Base-by-base conservation (phyloP, 2,797 vertebrate genomes). In the Betta splendens region DNA sequence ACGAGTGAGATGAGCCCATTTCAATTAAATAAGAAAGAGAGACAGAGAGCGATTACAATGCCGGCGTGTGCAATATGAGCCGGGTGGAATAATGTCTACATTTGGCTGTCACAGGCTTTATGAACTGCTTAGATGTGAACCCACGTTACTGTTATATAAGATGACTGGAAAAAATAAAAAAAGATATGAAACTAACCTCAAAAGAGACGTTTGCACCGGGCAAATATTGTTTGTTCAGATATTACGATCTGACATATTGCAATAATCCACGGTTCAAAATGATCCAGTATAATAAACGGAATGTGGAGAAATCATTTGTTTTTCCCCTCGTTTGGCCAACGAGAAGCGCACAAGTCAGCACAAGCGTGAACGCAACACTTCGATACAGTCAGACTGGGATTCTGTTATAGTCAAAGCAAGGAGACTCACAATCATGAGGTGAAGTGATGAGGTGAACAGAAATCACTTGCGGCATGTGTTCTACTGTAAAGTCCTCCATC, bases 21-120 rank as follows among this genome's bases (percentile, higher is more conserved):
- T 33, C 85, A 84, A 86, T 88, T 80, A 65, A 85, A 85, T 84
- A 75, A 75, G 45, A 72, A 57, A 43, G 69, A 52, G 48, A 64
- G 60, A 71, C 13, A 10, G 46, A 29, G 57, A 42, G 45, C 58
- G 57, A 79, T 75, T 72, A 67, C n/a, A 67, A 44, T 58, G 39
- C 49, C 38, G 61, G 39, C 49, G 42, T 58, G 46, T 56, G 64
- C 45, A 62, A 63, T 69, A 48, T 50, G 71, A 76, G 69, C 52
- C 38, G 59, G 25, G 32, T 45, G 49, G 45, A 75, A 72, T 72
- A 66, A 61, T 75, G 69, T 78, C 74, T 76, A 38, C 68, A 69
- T 82, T 78, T 64, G 15, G 31, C 45, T 25, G 13, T 48, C 17
- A 47, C 13, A 4, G 46, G 45, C 42, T 77, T 81, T 62, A 77